Percentiles rank a stretch among this genome's conserved stretches.
These are phyloP conservation scores for Athetis lepigone DNA, from an alignment of 2,888 invertebrate genomes.

Conservation along the genomic window DNA sequence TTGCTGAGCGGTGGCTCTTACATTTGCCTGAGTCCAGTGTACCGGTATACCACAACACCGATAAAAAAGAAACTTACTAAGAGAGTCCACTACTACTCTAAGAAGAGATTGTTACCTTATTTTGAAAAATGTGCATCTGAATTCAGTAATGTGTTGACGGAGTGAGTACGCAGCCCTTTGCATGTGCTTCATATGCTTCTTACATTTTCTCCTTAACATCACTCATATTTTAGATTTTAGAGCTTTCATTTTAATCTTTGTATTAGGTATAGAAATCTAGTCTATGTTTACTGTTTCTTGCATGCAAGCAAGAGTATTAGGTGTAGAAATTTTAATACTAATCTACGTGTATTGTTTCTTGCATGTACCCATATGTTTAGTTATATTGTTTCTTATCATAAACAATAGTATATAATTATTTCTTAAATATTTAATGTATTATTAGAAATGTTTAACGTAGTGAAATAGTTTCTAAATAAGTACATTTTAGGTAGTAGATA, in stretches of 20 bases:
- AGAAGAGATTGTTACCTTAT: slow-evolving; percentile 73
- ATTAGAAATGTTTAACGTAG: too few relatives aligned
- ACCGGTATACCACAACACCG: slow-evolving; percentile 91
- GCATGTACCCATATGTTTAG: neutral
- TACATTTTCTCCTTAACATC: neutral
- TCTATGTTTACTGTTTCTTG: neutral
- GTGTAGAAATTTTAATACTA: slow-evolving; percentile 4
- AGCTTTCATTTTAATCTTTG: slow-evolving; percentile 9
- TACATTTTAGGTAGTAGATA: neutral
- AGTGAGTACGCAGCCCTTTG: slow-evolving; percentile 68
- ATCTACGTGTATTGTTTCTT: neutral
- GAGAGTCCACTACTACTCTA: slow-evolving; percentile 90
- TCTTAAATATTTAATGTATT: slow-evolving; percentile 8
- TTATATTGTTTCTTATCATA: neutral
- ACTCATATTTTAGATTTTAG: neutral
- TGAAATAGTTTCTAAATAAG: slow-evolving; percentile 2
- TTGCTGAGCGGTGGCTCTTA: slow-evolving; percentile 91
- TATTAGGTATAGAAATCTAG: neutral
- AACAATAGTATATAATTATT: neutral
- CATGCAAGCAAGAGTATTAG: neutral
- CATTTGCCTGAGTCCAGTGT: slow-evolving; percentile 92
- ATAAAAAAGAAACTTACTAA: slow-evolving; percentile 89
- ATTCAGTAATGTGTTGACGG: slow-evolving; percentile 62
- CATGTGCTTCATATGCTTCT: slow-evolving; percentile 42
- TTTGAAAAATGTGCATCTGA: slow-evolving; percentile 65